Evolutionary conservation across 2,113 vertebrate genomes (phyloP).

Genomic region (Centrocercus urophasianus): DNA sequence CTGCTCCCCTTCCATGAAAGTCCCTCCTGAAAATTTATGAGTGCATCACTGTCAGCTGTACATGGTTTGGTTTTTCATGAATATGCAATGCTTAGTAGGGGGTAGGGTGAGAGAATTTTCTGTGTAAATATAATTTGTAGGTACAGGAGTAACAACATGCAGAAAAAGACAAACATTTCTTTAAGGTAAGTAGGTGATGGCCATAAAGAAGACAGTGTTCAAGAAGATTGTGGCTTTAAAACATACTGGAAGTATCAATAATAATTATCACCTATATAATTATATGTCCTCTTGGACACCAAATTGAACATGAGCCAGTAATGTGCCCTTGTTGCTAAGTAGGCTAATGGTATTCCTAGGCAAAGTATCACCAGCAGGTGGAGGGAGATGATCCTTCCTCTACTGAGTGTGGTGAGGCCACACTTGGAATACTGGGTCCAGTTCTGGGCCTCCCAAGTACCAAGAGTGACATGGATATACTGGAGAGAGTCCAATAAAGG

Average conservation of each 20-base stretch:
- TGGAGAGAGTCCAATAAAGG: neutral
- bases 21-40: slow-evolving; percentile 56
- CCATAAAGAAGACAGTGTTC: neutral
- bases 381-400: neutral
- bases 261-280: neutral
- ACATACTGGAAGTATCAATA: neutral
- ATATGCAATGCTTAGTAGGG: neutral
- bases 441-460: neutral
- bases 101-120: slow-evolving; percentile 9
- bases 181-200: neutral
- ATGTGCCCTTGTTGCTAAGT: neutral
- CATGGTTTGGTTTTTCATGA: neutral
- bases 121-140: slow-evolving; percentile 15
- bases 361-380: neutral
- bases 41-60: slow-evolving; percentile 2
- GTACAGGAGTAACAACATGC: neutral
- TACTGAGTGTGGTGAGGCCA: neutral
- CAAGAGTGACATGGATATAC: neutral
- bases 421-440: neutral
- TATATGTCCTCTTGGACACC: neutral
- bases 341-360: neutral
- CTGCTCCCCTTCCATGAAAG: neutral
- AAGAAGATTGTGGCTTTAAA: neutral
- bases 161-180: neutral
- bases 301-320: neutral